A percentile compares a stretch with the other conserved stretches of the same genome.
These are phyloP conservation scores for Caligus rogercresseyi DNA, from an alignment of 1,140 invertebrate species.

Conservation along the genomic window DNA sequence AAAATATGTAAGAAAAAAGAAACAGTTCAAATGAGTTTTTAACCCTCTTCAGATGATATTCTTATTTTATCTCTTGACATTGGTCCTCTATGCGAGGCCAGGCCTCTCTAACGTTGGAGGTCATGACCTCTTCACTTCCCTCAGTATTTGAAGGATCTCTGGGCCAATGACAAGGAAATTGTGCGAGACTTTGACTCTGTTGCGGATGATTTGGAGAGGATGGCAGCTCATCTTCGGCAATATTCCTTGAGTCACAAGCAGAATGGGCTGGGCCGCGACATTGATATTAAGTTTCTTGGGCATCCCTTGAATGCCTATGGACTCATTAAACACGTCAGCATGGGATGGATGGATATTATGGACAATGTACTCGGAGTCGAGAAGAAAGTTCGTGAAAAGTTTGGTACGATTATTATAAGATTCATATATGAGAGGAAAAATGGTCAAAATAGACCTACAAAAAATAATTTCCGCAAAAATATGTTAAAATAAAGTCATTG, in stretches of 20 bases:
- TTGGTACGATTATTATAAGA: too few relatives aligned
- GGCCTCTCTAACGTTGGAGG: background rate
- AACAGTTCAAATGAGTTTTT: background rate
- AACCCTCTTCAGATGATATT: background rate
- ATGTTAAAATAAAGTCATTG: too few relatives aligned
- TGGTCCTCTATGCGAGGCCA: background rate
- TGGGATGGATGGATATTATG: conserved; percentile 3
- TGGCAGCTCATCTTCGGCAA: background rate
- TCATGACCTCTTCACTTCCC: conserved; percentile 13
- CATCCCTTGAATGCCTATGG: conserved; percentile 10
- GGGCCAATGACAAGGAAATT: background rate
- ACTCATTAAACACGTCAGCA: conserved; percentile 5
- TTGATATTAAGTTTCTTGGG: background rate
- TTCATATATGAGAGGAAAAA: too few relatives aligned
- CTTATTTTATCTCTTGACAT: background rate
- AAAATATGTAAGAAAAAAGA: background rate
- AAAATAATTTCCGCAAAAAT: too few relatives aligned
- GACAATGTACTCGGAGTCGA: conserved; percentile 2
- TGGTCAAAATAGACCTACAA: too few relatives aligned
- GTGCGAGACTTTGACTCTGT: background rate
- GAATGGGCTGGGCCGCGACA: background rate
- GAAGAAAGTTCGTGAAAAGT: background rate
- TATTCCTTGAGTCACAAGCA: background rate
- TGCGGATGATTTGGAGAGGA: background rate
- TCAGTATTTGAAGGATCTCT: conserved; percentile 1